Conservation (phyloP, 2,113 vertebrate species). For the Otis tarda region DNA sequence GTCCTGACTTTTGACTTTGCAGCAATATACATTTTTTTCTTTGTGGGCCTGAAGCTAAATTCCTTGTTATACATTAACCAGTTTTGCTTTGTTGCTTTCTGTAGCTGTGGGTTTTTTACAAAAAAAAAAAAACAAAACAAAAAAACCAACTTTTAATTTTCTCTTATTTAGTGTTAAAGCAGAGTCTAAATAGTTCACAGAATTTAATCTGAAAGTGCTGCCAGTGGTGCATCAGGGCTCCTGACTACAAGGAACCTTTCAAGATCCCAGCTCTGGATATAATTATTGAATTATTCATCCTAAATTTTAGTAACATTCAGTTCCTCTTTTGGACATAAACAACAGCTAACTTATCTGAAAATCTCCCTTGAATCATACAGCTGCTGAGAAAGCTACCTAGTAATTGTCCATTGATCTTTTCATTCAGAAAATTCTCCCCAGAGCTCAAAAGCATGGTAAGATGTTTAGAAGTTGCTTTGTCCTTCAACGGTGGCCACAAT, state of each 20-base stretch:
- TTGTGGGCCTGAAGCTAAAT: not conserved
- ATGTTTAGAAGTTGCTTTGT: not conserved
- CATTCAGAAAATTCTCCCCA: not conserved
- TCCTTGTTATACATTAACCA: not conserved
- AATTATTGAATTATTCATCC: not conserved
- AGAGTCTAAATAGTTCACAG: not conserved
- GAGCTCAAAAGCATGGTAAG: not conserved
- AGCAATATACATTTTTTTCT: not conserved
- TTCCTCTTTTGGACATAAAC: not conserved
- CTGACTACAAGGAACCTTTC: not conserved
- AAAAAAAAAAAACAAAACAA: no score
- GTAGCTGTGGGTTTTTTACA: not conserved
- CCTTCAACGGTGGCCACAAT: not conserved
- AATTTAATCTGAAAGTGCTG: not conserved
- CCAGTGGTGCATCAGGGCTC: not conserved
- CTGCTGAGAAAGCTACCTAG: not conserved
- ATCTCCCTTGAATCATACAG: not conserved
- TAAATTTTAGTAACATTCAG: not conserved
- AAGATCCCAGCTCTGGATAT: not conserved
- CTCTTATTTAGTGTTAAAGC: not conserved
- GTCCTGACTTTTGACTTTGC: not conserved
- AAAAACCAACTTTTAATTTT: not conserved
- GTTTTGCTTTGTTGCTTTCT: not conserved
- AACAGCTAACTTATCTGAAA: not conserved
- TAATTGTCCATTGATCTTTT: not conserved